Conservation (phyloP, 2,113 vertebrate species). For the Mugil cephalus region DNA sequence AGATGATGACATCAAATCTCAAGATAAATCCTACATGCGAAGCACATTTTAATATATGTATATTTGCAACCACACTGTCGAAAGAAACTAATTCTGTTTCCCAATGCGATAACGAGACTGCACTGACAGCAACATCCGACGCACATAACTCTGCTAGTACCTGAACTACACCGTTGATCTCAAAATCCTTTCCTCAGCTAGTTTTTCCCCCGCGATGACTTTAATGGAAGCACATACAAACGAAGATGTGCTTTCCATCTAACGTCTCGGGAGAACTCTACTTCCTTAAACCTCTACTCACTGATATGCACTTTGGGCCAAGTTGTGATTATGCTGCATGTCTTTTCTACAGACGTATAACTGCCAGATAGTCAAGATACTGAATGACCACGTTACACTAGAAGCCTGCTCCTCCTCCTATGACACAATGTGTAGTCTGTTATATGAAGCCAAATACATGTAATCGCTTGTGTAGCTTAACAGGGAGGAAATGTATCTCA, state of each 20-base stretch:
- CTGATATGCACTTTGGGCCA: constrained; percentile 71
- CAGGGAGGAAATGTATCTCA: neutral
- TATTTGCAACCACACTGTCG: constrained; percentile 36
- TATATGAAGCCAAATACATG: constrained; percentile 56
- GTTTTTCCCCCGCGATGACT: neutral
- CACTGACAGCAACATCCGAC: neutral
- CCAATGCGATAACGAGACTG: constrained; percentile 10
- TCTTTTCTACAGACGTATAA: constrained; percentile 30
- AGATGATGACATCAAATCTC: constrained; percentile 23
- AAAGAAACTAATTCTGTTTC: constrained; percentile 4
- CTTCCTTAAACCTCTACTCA: constrained; percentile 59
- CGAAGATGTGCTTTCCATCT: constrained; percentile 1
- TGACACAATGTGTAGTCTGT: constrained; percentile 32
- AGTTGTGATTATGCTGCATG: constrained; percentile 62
- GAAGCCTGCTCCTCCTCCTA: neutral
- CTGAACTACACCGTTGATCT: constrained; percentile 40
- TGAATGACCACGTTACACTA: constrained; percentile 5
- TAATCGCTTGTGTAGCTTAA: constrained; percentile 6
- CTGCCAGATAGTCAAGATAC: constrained; percentile 31
- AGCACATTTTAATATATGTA: constrained; percentile 11
- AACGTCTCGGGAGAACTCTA: constrained; percentile 43
- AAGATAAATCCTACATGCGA: neutral
- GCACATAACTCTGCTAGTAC: constrained; percentile 24
- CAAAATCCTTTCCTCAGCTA: neutral
- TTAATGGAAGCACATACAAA: constrained; percentile 29